These are phyloP conservation scores for Catharus ustulatus DNA, from an alignment of 2,797 vertebrate species.

Conservation along the genomic window DNA sequence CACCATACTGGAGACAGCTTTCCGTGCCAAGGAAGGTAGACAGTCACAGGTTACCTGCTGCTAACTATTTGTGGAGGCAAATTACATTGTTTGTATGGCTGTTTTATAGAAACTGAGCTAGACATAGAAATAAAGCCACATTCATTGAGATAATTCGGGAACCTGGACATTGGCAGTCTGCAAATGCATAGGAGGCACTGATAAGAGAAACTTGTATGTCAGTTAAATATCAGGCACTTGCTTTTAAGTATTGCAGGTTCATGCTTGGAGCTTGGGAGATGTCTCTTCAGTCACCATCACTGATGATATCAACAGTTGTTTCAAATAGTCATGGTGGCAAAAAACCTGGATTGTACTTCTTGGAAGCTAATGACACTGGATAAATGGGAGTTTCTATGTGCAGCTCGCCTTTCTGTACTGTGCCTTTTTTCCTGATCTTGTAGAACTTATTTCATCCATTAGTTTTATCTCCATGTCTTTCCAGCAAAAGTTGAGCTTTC, in stretches of 20 bases:
- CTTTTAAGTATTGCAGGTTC: not conserved
- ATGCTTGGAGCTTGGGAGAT: rapidly evolving
- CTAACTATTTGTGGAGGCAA: not conserved
- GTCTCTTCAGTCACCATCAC: not conserved
- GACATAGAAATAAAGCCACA: not conserved
- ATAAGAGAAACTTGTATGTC: not conserved
- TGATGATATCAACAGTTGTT: not conserved
- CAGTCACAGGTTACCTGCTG: not conserved
- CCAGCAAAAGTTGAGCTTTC: not conserved
- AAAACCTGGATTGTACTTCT: not conserved
- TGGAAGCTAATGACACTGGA: not conserved
- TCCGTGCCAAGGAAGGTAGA: not conserved
- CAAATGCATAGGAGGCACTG: not conserved
- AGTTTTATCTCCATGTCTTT: not conserved
- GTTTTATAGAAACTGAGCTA: not conserved
- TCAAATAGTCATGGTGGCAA: not conserved
- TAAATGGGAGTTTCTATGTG: not conserved
- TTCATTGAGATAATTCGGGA: not conserved
- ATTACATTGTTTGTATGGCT: rapidly evolving
- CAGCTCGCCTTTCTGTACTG: not conserved
- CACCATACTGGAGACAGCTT: not conserved
- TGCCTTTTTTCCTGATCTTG: not conserved
- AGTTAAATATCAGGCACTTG: not conserved
- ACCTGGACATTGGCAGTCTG: not conserved
- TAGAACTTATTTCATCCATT: not conserved